Evolutionary conservation across 2,888 invertebrate species (phyloP).

Genomic region (Leucophora obtusa): DNA sequence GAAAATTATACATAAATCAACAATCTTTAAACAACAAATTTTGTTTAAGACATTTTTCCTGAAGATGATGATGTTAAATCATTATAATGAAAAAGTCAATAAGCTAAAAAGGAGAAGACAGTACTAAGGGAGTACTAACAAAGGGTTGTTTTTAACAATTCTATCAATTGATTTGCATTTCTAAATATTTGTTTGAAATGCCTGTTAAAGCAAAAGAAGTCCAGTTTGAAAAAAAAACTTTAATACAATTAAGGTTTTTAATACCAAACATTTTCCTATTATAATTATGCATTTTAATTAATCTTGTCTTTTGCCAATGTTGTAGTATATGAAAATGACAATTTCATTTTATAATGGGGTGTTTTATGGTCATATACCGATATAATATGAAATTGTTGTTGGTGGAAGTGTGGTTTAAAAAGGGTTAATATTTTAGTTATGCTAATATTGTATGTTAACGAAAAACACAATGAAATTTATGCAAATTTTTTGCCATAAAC

Average conservation of each 20-base stretch:
- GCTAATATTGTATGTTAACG: conserved; percentile 42
- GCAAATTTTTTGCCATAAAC: conserved; percentile 19
- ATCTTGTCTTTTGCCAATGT: conserved; percentile 45
- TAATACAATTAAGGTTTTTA: conserved; percentile 56
- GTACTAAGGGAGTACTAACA: neutral
- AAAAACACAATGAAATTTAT: conserved; percentile 39
- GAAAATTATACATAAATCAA: neutral
- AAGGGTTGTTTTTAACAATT: conserved; percentile 42
- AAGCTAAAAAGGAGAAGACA: neutral
- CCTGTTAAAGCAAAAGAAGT: conserved; percentile 24
- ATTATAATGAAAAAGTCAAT: neutral
- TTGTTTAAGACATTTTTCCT: conserved; percentile 32
- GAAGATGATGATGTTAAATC: neutral
- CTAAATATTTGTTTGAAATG: conserved; percentile 57
- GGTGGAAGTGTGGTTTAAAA: conserved; percentile 24
- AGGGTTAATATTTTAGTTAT: conserved; percentile 62
- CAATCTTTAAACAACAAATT: conserved; percentile 11
- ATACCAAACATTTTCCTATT: conserved; percentile 53
- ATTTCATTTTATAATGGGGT: conserved; percentile 52
- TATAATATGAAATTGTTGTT: neutral
- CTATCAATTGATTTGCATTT: conserved; percentile 67
- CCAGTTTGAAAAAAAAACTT: conserved; percentile 8
- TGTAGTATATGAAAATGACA: conserved; percentile 50
- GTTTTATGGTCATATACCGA: conserved; percentile 32
- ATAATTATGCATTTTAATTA: conserved; percentile 78